Percentiles rank a stretch among this genome's conserved stretches.
phyloP scores from a whole-genome alignment of 92 coral and sea anemone species.

The Porites rus region DNA sequence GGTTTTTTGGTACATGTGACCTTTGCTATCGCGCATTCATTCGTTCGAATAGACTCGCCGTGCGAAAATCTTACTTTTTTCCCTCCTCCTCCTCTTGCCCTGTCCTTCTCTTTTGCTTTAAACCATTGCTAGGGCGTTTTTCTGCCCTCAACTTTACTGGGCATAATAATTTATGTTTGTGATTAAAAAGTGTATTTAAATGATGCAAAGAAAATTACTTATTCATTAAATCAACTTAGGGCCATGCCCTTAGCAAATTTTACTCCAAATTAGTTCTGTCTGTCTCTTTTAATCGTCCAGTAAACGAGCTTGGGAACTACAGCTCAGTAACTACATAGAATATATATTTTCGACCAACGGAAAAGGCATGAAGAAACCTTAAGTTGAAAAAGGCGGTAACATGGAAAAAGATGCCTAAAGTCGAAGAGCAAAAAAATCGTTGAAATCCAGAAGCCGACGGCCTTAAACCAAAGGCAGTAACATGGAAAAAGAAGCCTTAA shows the following conservation, averaged over 20 bases:
- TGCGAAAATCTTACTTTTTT: background rate
- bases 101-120: background rate
- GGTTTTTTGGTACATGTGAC: background rate
- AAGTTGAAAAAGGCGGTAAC: too few relatives aligned
- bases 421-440: too few relatives aligned
- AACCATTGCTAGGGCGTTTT: background rate
- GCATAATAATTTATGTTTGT: background rate
- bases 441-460: too few relatives aligned
- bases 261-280: conserved; percentile 16
- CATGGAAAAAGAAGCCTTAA: too few relatives aligned
- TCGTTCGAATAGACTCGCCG: background rate
- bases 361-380: too few relatives aligned
- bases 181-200: background rate
- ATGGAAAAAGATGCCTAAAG: too few relatives aligned
- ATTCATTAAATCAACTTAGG: background rate
- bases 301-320: conserved; percentile 25
- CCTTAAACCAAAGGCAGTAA: too few relatives aligned
- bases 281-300: conserved; percentile 10
- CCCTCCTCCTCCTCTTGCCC: conserved; percentile 1
- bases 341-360: too few relatives aligned
- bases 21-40: background rate
- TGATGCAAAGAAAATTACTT: background rate
- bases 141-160: background rate
- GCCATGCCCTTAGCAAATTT: conserved; percentile 20
- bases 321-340: too few relatives aligned